These are phyloP conservation scores for Halictus ligatus DNA, from an alignment of 2,888 invertebrate genomes.

Conservation along the genomic window DNA sequence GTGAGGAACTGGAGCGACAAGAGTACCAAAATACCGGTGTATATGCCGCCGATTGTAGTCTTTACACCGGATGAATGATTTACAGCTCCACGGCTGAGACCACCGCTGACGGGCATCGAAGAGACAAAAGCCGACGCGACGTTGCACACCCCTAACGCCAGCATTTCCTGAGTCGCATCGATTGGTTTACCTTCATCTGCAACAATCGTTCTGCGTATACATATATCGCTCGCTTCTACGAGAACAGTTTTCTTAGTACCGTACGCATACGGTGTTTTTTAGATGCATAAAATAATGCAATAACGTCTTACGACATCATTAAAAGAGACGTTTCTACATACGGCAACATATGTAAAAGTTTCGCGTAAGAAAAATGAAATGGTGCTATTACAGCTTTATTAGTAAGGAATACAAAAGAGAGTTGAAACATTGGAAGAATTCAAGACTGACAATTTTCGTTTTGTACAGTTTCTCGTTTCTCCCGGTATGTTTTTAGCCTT, in stretches of 20 bases:
- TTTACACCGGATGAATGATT: constrained; percentile 90
- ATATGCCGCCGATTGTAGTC: constrained; percentile 88
- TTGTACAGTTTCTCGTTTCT: too few species aligned
- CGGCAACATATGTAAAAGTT: too few species aligned
- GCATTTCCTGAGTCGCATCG: constrained; percentile 90
- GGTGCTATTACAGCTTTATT: too few species aligned
- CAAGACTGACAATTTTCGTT: too few species aligned
- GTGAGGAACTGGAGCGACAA: constrained; percentile 87
- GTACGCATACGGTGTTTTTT: too few species aligned
- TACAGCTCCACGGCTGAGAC: constrained; percentile 88
- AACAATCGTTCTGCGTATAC: constrained; percentile 10
- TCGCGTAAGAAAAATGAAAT: too few species aligned
- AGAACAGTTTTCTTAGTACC: too few species aligned
- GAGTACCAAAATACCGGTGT: constrained; percentile 86
- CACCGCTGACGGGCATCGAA: constrained; percentile 89
- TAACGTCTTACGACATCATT: too few species aligned
- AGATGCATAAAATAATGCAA: too few species aligned
- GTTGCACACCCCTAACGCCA: constrained; percentile 88
- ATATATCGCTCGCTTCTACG: not conserved
- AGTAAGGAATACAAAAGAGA: too few species aligned
- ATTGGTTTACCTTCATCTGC: constrained; percentile 87
- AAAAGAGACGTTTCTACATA: too few species aligned
- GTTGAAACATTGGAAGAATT: too few species aligned
- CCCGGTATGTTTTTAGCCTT: not conserved
- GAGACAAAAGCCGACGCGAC: constrained; percentile 89